Evolutionary conservation across 2,888 invertebrate genomes (phyloP).

Genomic region (Osmoderma eremita): DNA sequence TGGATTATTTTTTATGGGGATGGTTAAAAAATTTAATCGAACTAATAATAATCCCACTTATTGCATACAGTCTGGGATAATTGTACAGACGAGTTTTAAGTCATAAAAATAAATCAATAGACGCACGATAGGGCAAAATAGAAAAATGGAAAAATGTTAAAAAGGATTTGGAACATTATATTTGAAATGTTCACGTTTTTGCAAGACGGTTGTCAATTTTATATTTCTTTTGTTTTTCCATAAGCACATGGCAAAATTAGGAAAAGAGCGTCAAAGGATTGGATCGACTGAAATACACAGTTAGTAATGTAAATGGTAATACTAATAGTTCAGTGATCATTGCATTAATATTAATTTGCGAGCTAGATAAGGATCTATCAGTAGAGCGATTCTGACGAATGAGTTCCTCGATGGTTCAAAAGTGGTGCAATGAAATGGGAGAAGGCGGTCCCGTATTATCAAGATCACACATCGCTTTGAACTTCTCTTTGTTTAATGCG

Average conservation of each 20-base stretch:
- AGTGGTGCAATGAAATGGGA: conserved; percentile 39
- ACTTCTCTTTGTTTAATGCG: conserved; percentile 8
- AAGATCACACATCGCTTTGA: conserved; percentile 30
- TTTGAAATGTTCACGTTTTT: too few species aligned
- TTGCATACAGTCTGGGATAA: too few species aligned
- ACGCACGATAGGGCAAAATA: too few species aligned
- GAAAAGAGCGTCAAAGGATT: background rate
- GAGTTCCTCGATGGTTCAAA: conserved; percentile 7
- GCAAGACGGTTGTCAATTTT: background rate
- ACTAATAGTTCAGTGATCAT: conserved; percentile 11
- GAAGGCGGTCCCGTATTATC: conserved; percentile 35
- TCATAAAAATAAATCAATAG: too few species aligned
- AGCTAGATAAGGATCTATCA: conserved; percentile 18
- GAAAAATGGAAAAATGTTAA: too few species aligned
- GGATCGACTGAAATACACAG: conserved; percentile 1
- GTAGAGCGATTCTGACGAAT: conserved; percentile 10
- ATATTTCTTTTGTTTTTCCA: background rate
- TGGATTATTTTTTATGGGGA: too few species aligned
- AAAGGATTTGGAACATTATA: too few species aligned
- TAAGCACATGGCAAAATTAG: background rate
- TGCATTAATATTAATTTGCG: conserved; percentile 4
- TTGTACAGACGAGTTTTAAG: too few species aligned
- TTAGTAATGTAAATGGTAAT: background rate
- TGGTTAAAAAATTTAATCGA: too few species aligned
- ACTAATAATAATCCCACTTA: too few species aligned